Conservation (phyloP, 2,113 vertebrate genomes). For the Ptyas mucosa region DNA sequence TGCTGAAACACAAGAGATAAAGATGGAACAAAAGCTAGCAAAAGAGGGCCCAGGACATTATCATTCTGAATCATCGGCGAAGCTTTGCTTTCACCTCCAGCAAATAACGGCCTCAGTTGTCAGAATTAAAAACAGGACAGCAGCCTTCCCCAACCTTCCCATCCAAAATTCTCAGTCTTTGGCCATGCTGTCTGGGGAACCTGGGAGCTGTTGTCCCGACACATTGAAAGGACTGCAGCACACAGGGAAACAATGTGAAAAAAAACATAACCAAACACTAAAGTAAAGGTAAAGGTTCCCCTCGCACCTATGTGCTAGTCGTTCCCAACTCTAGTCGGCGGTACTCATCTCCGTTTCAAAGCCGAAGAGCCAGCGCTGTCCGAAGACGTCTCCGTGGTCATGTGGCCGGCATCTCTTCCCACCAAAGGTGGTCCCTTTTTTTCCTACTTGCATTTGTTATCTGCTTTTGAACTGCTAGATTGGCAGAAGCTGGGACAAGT, state of each 20-base stretch:
- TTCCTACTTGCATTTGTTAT: no score
- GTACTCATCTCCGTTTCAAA: no score
- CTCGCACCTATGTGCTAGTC: no score
- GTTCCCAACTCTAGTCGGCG: no score
- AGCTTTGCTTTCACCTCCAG: not conserved
- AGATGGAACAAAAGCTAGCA: not conserved
- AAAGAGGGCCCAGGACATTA: not conserved
- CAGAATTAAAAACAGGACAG: not conserved
- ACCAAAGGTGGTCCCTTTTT: no score
- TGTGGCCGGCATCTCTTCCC: no score
- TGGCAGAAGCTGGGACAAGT: no score
- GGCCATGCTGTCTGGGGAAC: not conserved
- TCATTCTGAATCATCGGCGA: no score
- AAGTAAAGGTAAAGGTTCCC: no score
- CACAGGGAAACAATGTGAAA: not conserved
- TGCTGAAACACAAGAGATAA: not conserved
- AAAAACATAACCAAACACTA: not conserved
- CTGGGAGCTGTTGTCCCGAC: not conserved
- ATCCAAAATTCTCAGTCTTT: not conserved
- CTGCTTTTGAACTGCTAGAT: no score
- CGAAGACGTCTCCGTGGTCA: no score
- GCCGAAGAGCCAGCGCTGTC: no score
- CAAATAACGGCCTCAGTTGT: not conserved
- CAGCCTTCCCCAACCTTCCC: not conserved
- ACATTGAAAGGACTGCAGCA: not conserved